Evolutionary conservation across 2,888 invertebrate species (phyloP).

Genomic region (Hypsopygia costalis): DNA sequence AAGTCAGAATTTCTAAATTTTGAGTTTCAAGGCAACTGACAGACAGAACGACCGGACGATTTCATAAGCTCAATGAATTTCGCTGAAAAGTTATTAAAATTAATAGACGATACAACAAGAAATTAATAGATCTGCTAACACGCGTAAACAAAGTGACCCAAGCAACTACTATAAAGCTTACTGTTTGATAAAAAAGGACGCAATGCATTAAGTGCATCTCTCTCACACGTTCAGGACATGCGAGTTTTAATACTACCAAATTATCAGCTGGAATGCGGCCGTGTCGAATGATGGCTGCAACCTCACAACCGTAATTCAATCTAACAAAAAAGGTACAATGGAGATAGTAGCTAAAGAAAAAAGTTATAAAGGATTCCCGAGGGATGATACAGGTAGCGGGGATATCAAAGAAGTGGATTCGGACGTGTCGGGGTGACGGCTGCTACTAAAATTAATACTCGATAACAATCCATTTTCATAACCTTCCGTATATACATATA

Average conservation of each 20-base stretch:
- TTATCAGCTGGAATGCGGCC: constrained; percentile 71
- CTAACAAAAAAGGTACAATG: constrained; percentile 60
- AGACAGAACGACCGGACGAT: too few relatives aligned
- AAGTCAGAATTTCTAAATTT: too few relatives aligned
- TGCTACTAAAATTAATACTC: constrained; percentile 5
- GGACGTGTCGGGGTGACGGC: constrained; percentile 7
- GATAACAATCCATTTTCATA: background rate
- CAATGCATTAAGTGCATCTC: constrained; percentile 13
- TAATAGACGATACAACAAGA: too few relatives aligned
- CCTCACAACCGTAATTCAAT: constrained; percentile 72
- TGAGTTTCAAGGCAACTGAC: too few relatives aligned
- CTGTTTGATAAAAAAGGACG: constrained; percentile 26
- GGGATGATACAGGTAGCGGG: constrained; percentile 73
- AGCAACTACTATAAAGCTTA: constrained; percentile 18
- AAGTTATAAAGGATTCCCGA: constrained; percentile 50
- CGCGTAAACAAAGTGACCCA: constrained; percentile 25
- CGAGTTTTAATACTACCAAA: constrained; percentile 53
- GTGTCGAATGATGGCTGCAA: constrained; percentile 68
- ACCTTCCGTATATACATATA: too few relatives aligned
- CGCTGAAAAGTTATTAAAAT: too few relatives aligned
- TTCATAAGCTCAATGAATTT: too few relatives aligned
- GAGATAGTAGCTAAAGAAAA: constrained; percentile 47
- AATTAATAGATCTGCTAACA: too few relatives aligned
- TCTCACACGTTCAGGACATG: constrained; percentile 21
- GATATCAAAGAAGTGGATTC: constrained; percentile 32